Base-by-base conservation (phyloP, 2,113 vertebrate genomes). In the Lasiurus cinereus region DNA sequence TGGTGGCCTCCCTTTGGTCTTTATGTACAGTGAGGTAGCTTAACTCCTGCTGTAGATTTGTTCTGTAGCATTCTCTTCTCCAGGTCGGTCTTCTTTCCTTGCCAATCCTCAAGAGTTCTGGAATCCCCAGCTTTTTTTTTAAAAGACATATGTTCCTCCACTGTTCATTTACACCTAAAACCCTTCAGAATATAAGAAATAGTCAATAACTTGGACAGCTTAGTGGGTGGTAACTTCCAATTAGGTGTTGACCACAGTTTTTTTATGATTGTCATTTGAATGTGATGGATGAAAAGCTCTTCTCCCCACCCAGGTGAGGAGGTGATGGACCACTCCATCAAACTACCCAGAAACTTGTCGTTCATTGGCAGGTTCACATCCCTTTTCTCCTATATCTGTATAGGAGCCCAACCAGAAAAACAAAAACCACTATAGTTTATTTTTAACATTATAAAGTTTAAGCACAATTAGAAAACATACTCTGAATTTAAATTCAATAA, bases 1-100 rank as follows among this genome's bases (percentile, higher is more conserved):
- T 66, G 85, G 93, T 92, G 88, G 97, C 78, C 66, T 96, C 85
- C 73, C 93, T 94, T 95, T 95, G 92, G 94, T 94, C 85, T 96
- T 94, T 88, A 64, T 3, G 83, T 96, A 85, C 18, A 79, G 76
- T 78, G n/a, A 93, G 48, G 14, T 88, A 88, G 67, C 83, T 78
- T 92, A 52, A 50, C 48, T 96, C 83, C 67, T 95, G 90, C 79
- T 77, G 50, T 82, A 31, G 29, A 31, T 92, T 46, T 46, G 13
- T 94, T 72, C 48, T 70, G 14, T 2, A 19, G n/a, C 18, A 72
- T 52, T 83, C 48, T 88, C 43, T 73, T 90, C 52, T 88, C 77
- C 33, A 79, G 8, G 19, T 83, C 74, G n/a, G 11, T 72, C 64
- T 90, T 89, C 69, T 78, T 91, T 88, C 72, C 27, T 86, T 88